Conservation (phyloP, 2,113 vertebrate genomes). For the Poeciliopsis turrubarensis region DNA sequence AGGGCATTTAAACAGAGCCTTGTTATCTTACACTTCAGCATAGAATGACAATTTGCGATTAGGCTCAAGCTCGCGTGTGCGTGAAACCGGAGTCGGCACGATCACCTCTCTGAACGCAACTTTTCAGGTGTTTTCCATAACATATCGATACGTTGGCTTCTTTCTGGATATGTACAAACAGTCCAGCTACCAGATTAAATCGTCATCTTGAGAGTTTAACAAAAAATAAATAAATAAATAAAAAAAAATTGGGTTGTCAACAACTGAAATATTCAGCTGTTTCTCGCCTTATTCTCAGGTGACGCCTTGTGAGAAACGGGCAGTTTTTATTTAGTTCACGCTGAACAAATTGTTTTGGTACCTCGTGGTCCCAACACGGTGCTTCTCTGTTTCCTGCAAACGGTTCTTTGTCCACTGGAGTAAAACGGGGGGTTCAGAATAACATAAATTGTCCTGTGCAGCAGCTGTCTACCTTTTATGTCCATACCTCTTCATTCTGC, state of each 20-base stretch:
- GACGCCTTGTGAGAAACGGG: not conserved
- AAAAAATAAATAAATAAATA: not conserved
- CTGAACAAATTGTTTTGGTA: not conserved
- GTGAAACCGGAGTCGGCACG: not conserved
- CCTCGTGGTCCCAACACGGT: not conserved
- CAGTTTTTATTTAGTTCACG: not conserved
- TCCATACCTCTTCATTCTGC: not conserved
- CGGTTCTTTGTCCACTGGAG: not conserved
- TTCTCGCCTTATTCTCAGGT: not conserved
- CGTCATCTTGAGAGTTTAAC: not conserved
- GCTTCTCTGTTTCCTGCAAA: not conserved
- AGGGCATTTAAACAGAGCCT: constrained; percentile 37
- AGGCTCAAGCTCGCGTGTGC: not conserved
- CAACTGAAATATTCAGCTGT: not conserved
- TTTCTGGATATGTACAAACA: not conserved
- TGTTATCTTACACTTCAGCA: constrained; percentile 12
- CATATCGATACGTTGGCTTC: not conserved
- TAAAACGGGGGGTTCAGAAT: not conserved
- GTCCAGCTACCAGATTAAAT: not conserved
- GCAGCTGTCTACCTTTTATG: not conserved
- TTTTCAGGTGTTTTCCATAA: not conserved
- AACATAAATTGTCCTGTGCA: not conserved
- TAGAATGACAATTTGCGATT: constrained; percentile 35
- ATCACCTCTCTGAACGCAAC: not conserved
- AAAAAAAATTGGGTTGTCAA: not conserved